Conservation (phyloP, 2,797 vertebrate species). For the Oreortyx pictus region DNA sequence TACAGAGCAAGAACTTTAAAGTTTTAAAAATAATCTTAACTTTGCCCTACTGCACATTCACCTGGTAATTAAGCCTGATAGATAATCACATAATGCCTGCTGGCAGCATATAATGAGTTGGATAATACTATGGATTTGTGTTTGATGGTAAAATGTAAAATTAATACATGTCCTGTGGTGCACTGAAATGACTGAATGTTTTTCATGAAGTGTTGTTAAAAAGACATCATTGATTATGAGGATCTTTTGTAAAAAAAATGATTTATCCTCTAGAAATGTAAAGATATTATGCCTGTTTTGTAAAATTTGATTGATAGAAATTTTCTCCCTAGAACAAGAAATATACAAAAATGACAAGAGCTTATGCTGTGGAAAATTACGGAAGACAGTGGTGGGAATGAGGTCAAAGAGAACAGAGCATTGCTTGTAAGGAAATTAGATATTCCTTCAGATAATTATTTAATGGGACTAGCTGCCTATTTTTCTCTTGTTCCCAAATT, state of each 20-base stretch:
- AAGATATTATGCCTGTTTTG: neutral
- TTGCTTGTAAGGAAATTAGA: neutral
- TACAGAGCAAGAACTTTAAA: neutral
- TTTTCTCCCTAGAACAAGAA: neutral
- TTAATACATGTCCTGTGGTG: neutral
- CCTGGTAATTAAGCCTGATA: neutral
- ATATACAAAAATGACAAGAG: neutral
- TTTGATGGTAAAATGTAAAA: conserved; percentile 1
- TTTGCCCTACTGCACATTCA: neutral
- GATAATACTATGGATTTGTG: neutral
- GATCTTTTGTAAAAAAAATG: neutral
- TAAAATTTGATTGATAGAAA: neutral
- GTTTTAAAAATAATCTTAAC: neutral
- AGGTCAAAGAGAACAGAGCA: neutral
- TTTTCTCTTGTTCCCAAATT: neutral
- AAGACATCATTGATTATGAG: neutral
- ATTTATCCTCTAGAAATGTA: neutral
- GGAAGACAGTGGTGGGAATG: neutral
- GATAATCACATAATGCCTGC: neutral
- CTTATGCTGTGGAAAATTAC: neutral
- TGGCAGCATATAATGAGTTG: neutral
- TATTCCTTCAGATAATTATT: neutral
- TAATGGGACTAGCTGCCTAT: neutral
- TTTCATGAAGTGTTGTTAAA: neutral
- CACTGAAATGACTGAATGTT: neutral